Percentiles rank a stretch among this genome's conserved stretches.
These are phyloP conservation scores for Fragum whitleyi DNA, from an alignment of 2,888 invertebrate genomes.

Conservation along the genomic window DNA sequence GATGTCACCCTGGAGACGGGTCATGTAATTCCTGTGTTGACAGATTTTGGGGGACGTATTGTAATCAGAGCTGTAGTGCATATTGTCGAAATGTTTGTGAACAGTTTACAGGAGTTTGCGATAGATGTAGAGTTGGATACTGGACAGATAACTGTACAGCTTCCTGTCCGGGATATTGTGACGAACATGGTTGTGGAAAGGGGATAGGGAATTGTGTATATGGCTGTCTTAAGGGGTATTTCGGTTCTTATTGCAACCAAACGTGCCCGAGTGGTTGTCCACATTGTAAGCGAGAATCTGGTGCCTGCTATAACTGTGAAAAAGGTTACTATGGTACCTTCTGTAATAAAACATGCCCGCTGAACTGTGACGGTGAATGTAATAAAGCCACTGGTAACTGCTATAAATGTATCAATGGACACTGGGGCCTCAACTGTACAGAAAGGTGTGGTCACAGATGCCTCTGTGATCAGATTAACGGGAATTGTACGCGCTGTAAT, in stretches of 20 bases:
- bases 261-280: not conserved
- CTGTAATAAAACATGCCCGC: constrained; percentile 13
- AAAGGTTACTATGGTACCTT: constrained; percentile 2
- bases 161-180: constrained; percentile 3
- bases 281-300: constrained; percentile 1
- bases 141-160: constrained; percentile 15
- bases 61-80: not conserved
- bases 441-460: not conserved
- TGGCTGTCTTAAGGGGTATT: not conserved
- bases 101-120: not conserved
- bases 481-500: not conserved
- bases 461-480: constrained; percentile 3
- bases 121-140: not conserved
- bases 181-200: not conserved
- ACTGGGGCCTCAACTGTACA: constrained; percentile 18
- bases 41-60: not conserved
- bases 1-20: constrained; percentile 14
- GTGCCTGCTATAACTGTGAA: not conserved
- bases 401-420: not conserved
- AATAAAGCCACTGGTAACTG: constrained; percentile 17
- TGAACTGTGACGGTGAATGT: not conserved
- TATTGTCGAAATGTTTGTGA: not conserved
- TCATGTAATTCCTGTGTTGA: not conserved
- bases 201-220: not conserved
- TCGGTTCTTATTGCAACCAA: not conserved